Percentiles rank a stretch among this genome's conserved stretches.
Conservation (phyloP, 92 coral and sea anemone species). For the Paramuricea clavata region DNA sequence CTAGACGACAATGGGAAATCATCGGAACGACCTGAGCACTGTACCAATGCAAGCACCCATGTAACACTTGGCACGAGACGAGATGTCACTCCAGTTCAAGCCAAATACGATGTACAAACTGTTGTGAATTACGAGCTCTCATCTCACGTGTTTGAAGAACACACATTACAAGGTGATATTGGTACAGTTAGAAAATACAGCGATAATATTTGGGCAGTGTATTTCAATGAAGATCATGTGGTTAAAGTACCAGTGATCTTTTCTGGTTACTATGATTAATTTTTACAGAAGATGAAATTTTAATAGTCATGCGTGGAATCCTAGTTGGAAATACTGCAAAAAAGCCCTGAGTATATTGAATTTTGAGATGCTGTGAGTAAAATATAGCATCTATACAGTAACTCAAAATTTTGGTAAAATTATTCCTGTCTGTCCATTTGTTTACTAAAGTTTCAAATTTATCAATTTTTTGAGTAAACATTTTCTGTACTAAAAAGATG, state of each 20-base stretch:
- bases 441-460: no score
- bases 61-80: slow-evolving; percentile 50
- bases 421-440: no score
- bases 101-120: slow-evolving; percentile 46
- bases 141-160: slow-evolving; percentile 32
- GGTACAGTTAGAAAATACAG: slow-evolving; percentile 55
- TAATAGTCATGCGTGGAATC: no score
- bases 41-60: slow-evolving; percentile 60
- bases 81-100: slow-evolving; percentile 58
- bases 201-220: slow-evolving; percentile 52
- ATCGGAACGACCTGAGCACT: slow-evolving; percentile 34
- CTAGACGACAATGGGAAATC: neutral
- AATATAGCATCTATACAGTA: no score
- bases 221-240: slow-evolving; percentile 45
- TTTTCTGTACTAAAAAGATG: no score
- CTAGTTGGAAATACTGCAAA: no score
- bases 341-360: no score
- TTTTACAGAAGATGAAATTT: no score
- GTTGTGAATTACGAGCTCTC: slow-evolving; percentile 52
- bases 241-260: slow-evolving; percentile 48
- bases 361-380: no score
- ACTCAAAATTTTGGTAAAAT: no score
- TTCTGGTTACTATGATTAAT: slow-evolving; percentile 56
- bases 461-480: no score
- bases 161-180: neutral